A percentile compares a stretch with the other conserved stretches of the same genome.
Evolutionary conservation across 1,140 invertebrate species (phyloP).

Genomic region (Daktulosphaira vitifoliae): DNA sequence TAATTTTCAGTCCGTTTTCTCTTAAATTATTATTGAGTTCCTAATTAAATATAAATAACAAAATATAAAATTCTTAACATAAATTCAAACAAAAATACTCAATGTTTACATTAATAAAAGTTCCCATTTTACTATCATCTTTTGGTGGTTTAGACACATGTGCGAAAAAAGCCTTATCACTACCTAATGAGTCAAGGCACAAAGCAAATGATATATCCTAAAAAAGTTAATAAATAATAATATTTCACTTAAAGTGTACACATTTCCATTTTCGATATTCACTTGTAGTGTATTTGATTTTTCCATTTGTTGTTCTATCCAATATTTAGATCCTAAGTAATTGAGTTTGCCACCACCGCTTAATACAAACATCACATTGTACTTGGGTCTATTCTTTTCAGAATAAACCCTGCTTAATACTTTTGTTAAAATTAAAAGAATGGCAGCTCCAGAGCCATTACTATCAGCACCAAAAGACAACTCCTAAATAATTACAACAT

Average conservation of each 20-base stretch:
- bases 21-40: conserved; percentile 26
- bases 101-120: conserved; percentile 64
- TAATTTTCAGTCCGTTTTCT: conserved; percentile 53
- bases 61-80: not conserved
- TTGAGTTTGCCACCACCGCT: conserved; percentile 91
- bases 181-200: conserved; percentile 79
- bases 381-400: conserved; percentile 68
- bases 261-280: not conserved
- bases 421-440: conserved; percentile 78
- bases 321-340: conserved; percentile 92
- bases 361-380: conserved; percentile 83
- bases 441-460: conserved; percentile 85
- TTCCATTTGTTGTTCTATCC: conserved; percentile 89
- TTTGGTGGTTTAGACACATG: conserved; percentile 96
- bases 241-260: not conserved
- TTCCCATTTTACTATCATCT: conserved; percentile 62
- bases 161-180: conserved; percentile 61
- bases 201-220: conserved; percentile 81
- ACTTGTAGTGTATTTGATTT: conserved; percentile 38
- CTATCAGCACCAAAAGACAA: conserved; percentile 80
- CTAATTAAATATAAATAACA: not conserved
- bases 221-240: conserved; percentile 41
- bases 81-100: not conserved
- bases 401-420: conserved; percentile 88
- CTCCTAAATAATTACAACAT: conserved; percentile 50